Percentiles rank a stretch among this genome's conserved stretches.
Conservation (phyloP, 2,797 vertebrate species). For the Brachyrhaphis roseni region DNA sequence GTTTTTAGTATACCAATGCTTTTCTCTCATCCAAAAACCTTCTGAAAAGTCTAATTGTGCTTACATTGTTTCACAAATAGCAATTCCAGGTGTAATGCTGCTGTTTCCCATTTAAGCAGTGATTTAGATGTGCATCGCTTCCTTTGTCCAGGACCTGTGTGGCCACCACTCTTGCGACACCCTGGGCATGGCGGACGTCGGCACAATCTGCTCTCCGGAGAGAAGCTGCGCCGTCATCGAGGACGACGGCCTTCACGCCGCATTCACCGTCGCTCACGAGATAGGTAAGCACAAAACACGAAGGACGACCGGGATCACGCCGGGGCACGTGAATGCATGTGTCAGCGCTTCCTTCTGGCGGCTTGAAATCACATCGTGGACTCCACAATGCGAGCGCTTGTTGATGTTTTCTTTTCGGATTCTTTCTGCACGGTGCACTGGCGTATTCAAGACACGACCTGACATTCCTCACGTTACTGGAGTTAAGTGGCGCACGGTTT, state of each 20-base stretch:
- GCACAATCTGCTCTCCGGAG: slow-evolving; percentile 97
- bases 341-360: slow-evolving; percentile 21
- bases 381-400: neutral
- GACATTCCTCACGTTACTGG: neutral
- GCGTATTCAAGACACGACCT: slow-evolving; percentile 14
- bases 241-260: slow-evolving; percentile 97
- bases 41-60: neutral
- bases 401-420: slow-evolving; percentile 44
- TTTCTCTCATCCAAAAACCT: neutral
- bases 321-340: slow-evolving; percentile 27
- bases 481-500: neutral
- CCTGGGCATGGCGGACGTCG: slow-evolving; percentile 98
- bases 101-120: neutral
- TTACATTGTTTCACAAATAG: neutral
- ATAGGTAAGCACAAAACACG: slow-evolving; percentile 83
- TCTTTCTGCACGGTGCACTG: slow-evolving; percentile 13
- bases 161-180: slow-evolving; percentile 99
- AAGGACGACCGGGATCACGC: slow-evolving; percentile 10
- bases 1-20: neutral
- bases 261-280: slow-evolving; percentile 98
- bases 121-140: slow-evolving; percentile 46
- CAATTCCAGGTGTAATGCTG: neutral
- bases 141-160: slow-evolving; percentile 90
- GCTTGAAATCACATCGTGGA: slow-evolving; percentile 33
- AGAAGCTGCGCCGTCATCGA: slow-evolving; percentile 99